These are phyloP conservation scores for Micronycteris hirsuta DNA, from an alignment of 2,113 vertebrate species.

Conservation along the genomic window DNA sequence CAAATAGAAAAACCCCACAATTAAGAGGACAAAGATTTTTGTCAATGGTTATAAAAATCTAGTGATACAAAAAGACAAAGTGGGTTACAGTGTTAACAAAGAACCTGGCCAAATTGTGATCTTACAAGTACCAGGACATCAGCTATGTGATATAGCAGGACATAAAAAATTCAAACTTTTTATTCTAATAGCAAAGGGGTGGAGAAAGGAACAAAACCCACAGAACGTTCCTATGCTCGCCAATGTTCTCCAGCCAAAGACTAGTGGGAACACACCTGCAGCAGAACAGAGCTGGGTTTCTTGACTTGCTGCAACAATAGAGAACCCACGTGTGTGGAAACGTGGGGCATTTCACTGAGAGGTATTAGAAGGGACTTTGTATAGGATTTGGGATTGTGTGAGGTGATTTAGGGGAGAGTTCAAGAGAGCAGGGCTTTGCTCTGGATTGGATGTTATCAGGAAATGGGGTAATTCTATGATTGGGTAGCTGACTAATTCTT, in stretches of 20 bases:
- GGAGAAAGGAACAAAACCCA: not conserved
- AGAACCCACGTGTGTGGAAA: not conserved
- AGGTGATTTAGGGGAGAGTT: not conserved
- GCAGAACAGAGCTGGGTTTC: not conserved
- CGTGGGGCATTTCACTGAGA: not conserved
- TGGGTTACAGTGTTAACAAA: not conserved
- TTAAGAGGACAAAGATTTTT: not conserved
- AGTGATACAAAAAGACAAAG: not conserved
- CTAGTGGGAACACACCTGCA: not conserved
- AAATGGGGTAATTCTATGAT: not conserved
- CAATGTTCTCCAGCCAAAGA: not conserved
- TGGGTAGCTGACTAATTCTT: not conserved
- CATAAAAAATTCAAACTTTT: not conserved
- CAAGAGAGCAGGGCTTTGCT: not conserved
- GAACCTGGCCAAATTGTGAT: not conserved
- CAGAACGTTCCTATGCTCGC: not conserved
- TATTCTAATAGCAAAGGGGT: not conserved
- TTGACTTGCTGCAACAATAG: not conserved
- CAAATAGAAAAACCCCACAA: constrained; percentile 11
- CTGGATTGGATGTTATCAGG: not conserved
- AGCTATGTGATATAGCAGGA: not conserved
- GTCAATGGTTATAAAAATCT: not conserved
- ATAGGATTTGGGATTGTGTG: not conserved
- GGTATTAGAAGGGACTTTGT: not conserved
- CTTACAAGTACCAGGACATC: not conserved